Base-by-base conservation (phyloP, 2,113 vertebrate species). In the Perccottus glenii region DNA sequence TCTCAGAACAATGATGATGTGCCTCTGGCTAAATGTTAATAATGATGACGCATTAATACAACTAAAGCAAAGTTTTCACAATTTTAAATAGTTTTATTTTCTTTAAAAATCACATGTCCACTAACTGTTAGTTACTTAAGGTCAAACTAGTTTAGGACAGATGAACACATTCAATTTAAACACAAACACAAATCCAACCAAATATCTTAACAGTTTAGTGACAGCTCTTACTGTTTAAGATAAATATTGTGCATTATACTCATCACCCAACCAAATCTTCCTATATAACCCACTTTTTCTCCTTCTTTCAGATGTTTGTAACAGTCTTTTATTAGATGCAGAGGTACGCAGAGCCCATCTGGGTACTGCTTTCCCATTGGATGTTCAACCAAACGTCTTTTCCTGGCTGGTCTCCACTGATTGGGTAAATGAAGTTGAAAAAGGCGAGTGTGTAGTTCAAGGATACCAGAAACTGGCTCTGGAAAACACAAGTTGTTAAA, bases 321-420 rank as follows among this genome's bases (percentile, higher is more conserved):
- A 87, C 80, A 85, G 85, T 84, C 83, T 66, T 43, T 72, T 27
- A 61, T 49, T 12, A 42, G 61, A 79, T 16, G 60, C 16, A 46
- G 32, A 42, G 43, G 70, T 67, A 76, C 61, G 51, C 40, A 67
- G 55, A 76, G 48, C 60, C 70, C 76, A 77, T 84, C 81, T 82
- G 80, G 70, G 75, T 71, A 15, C 67, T 53, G 76, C 67, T 82
- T 74, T 80, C 77, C 60, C 60, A 77, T 60, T 82, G 70, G 84
- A 82, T 85, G 81, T 68, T 78, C 63, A 80, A 80, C 80, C 73
- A 81, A 79, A 71, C 73, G 61, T 84, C 77, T 72, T 81, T 81
- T 82, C 79, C 80, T 83, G 84, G 67, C 77, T 15, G 67, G 47
- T 50, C 60, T 82, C 75, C 81, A 62, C 42, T 60, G 67, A 74